Evolutionary conservation across 37 sponge, comb jelly and placozoan genomes (phyloP), one percentile per base, ranked within the genome.

Genomic region (Halichondria panicea): DNA sequence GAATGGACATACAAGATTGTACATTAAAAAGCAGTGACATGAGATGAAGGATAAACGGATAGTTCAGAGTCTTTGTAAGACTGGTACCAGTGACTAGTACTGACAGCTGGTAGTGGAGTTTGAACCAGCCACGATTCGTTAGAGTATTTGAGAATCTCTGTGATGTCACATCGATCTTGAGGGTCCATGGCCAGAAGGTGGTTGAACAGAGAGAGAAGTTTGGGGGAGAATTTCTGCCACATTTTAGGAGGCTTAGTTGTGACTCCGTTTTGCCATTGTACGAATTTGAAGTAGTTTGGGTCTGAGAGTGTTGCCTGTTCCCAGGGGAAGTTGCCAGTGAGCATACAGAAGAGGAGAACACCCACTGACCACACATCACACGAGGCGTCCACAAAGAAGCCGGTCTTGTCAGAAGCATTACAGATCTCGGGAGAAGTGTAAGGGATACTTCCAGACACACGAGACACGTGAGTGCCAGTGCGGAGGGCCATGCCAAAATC

Each of bases 351-450:
- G 24, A 91, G 80, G 39, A 87, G 72, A 4, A 91, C 84, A 6
- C 92, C 92, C 8, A 87, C 83, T 30, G 92, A 91, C 92, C 92
- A 91, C 35, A 91, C 87, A 66, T 91, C 92, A 35, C 78, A 77
- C 24, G 83, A 75, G 21, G 84, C 43, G 70, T 77, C 43, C 36
- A 84, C 82, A 55, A 57, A 81, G 77, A 86, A 91, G 22, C 92
- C 92, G 11, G 54, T 52, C 19, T 74, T 68, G 42, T 74, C 78
- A 22, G 68, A 66, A 21, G 92, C 92, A 35, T 61, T 74, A 61
- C 92, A 91, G 36, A 91, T 86, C 75, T 91, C 92, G 2, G 92
- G 92, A 18, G 92, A 80, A 32, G 87, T 91, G 80, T 91, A 91
- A 6, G 92, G 92, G 74, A 91, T 86, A 59, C 84, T 82, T 11